These are phyloP conservation scores for Chironomus riparius DNA, from an alignment of 2,888 invertebrate genomes.

Conservation along the genomic window DNA sequence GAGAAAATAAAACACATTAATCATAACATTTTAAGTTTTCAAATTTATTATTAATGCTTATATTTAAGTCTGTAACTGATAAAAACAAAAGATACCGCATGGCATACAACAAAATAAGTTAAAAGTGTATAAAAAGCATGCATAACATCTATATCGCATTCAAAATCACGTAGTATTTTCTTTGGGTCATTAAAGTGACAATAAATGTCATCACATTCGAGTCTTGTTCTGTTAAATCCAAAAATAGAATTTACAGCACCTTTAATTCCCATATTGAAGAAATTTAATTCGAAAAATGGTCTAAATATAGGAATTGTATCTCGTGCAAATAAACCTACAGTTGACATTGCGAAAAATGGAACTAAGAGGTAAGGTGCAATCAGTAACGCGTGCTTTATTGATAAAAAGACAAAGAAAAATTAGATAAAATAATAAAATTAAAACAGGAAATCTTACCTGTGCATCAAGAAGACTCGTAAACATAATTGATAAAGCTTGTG, in stretches of 20 bases:
- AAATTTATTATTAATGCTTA: neutral
- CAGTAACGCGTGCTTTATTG: constrained; percentile 68
- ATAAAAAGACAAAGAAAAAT: constrained; percentile 84
- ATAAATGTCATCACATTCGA: constrained; percentile 53
- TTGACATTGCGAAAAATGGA: no score
- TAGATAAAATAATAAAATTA: constrained; percentile 63
- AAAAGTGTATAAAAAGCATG: constrained; percentile 54
- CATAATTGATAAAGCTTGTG: constrained; percentile 76
- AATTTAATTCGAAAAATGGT: constrained; percentile 67
- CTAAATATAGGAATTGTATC: constrained; percentile 69
- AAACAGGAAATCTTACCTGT: constrained; percentile 49
- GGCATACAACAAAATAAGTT: constrained; percentile 49
- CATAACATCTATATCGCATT: constrained; percentile 53
- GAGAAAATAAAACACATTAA: no score
- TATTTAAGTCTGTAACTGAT: constrained; percentile 48
- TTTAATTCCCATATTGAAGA: constrained; percentile 67
- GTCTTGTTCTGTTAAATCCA: constrained; percentile 59
- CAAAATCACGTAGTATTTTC: constrained; percentile 58
- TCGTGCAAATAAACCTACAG: constrained; percentile 34
- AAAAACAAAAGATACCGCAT: constrained; percentile 51
- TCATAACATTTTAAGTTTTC: no score
- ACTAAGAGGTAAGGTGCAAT: constrained; percentile 36
- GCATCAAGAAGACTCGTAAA: constrained; percentile 74
- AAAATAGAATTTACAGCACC: constrained; percentile 66
- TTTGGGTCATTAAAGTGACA: constrained; percentile 58